Base-by-base conservation (phyloP, 2,888 invertebrate species). In the Villa cingulata region DNA sequence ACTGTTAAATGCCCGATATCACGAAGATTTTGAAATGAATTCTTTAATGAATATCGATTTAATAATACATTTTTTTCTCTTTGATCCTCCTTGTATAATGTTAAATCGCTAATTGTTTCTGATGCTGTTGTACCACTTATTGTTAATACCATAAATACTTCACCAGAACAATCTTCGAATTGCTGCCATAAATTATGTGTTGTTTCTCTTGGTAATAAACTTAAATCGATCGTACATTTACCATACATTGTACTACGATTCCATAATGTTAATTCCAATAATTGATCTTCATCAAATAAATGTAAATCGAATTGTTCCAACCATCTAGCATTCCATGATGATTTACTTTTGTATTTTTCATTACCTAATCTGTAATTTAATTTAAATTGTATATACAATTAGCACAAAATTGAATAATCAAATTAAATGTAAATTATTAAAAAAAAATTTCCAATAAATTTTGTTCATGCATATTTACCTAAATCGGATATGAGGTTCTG, bases 281-380 rank as follows among this genome's bases (percentile, higher is more conserved):
- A 78, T 68, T 94, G 92, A 47, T 89, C 88, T 58, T 94, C 94
- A 59, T 95, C 94, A 67, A 89, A 97, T 9, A 97, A 74, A 68
- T 97, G 94, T 27, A 98, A 74, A 66, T 98, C 96, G 64, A 97
- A 95, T 70, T 96, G 95, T 63, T 98, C 97, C 62, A 94, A 63
- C 97, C 97, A 98, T 46, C 89, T 70, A 1, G 88, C 83, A 63
- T 90, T 85, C 78, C 84, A 82, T 46, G 83, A 77, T 48, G 85
- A 81, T 68, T 95, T 91, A 65, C 91, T 92, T 72, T 95, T 96
- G 74, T 89, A 96, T 72, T 96, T 97, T 72, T 97, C 97, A 60
- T 87, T 88, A 52, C 94, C 96, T 70, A 98, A 78, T 68, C 92
- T 89, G 64, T 41, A 59, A 57, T 19, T 15, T 9, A n/a, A n/a